Base-by-base conservation (phyloP, 1,140 invertebrate genomes). In the Brachionus calyciflorus region DNA sequence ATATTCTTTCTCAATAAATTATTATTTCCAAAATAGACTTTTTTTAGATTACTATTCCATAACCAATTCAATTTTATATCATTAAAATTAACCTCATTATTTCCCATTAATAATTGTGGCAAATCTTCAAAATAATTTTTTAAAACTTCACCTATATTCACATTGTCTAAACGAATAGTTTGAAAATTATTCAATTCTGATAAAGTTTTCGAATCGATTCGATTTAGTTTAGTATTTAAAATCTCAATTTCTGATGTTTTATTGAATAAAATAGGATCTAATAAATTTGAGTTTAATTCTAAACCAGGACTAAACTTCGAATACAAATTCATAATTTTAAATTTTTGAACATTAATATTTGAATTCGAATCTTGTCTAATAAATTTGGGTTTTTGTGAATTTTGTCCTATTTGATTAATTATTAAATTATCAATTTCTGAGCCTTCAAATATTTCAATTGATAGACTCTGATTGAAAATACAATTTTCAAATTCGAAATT, bases 11-110 rank as follows among this genome's bases (percentile, higher is more conserved):
- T 33, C 12, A 60, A n/a, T 24, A 44, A 65, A 65, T 44, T 65
- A 12, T 73, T 51, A 19, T 73, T 49, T 2, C 69, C 69, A 37
- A 73, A 51, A 41, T 73, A 73, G 4, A 73, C 30, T 73, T 26
- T 73, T 49, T 73, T 24, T 24, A 73, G 17, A 10, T 55, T 73
- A 33, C 37, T 24, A 19, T 30, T 55, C 46, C 46, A 49, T 7
- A 73, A 10, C 69, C 69, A 73, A 17, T 55, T 73, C n/a, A 55
- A 40, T 19, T 5, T 24, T 12, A n/a, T 17, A 9, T 49, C 17
- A 26, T 24, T 44, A 10, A 65, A 44, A 26, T 28, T n/a, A 41
- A 65, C 30, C 0, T 28, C 19, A 3, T 40, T 73, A 17, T 2
- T 44, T n/a, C 37, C 33, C 3, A 41, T 41, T 21, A 65, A n/a